A percentile compares a stretch with the other conserved stretches of the same genome.
Conservation (phyloP, 2,888 invertebrate species). For the Diadromus collaris region DNA sequence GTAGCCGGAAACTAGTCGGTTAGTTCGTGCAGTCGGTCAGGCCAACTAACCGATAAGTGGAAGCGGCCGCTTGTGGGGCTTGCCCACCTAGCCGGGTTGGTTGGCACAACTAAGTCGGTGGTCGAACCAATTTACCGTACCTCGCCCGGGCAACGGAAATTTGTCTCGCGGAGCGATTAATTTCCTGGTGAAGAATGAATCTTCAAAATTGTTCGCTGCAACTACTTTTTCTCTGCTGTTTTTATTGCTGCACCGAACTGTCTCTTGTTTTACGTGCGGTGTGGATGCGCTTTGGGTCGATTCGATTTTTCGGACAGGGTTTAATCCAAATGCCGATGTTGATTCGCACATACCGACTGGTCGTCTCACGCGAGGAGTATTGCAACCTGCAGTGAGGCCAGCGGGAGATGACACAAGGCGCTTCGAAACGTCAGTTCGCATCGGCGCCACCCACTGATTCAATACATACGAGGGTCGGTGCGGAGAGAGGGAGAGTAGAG, state of each 20-base stretch:
- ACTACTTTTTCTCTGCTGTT: not conserved
- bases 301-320: slow-evolving; percentile 28
- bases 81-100: not conserved
- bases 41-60: not conserved
- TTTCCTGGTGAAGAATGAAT: not conserved
- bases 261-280: not conserved
- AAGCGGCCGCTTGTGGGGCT: not conserved
- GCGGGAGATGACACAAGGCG: slow-evolving; percentile 53
- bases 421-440: slow-evolving; percentile 64
- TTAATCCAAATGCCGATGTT: slow-evolving; percentile 14
- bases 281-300: slow-evolving; percentile 2
- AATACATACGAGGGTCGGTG: slow-evolving; percentile 56
- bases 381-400: slow-evolving; percentile 63
- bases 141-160: not conserved
- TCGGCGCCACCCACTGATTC: slow-evolving; percentile 61
- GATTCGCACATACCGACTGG: slow-evolving; percentile 58
- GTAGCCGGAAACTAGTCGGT: not conserved
- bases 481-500: not conserved
- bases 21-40: not conserved
- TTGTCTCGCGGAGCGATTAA: not conserved
- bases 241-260: not conserved
- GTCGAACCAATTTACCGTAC: not conserved
- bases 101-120: not conserved
- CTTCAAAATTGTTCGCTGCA: not conserved
- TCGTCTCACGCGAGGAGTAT: slow-evolving; percentile 58